Conservation (phyloP, 2,888 invertebrate genomes). For the Microplitis manilae region DNA sequence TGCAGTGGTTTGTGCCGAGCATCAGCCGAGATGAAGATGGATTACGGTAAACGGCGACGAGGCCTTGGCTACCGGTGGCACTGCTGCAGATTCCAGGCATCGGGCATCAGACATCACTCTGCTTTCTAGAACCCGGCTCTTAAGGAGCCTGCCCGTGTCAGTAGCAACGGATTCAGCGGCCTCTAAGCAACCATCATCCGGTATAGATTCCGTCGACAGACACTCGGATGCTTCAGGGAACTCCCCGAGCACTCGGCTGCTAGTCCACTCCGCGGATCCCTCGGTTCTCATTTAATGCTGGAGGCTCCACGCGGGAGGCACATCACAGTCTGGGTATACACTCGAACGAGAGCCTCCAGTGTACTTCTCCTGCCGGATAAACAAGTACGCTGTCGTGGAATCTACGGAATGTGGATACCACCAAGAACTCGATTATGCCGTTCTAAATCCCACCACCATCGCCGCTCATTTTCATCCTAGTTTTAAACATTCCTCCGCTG, state of each 20-base stretch:
- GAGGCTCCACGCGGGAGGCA: background rate
- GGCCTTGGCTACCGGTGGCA: slow-evolving; percentile 8
- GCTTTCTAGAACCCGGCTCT: background rate
- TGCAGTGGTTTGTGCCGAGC: slow-evolving; percentile 14
- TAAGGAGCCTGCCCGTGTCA: slow-evolving; percentile 17
- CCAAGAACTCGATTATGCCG: slow-evolving; percentile 56
- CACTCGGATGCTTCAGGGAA: background rate
- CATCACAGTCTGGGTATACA: slow-evolving; percentile 15
- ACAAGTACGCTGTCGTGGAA: slow-evolving; percentile 51
- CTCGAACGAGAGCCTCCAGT: slow-evolving; percentile 13
- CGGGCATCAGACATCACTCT: background rate
- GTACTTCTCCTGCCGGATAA: slow-evolving; percentile 10
- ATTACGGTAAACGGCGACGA: slow-evolving; percentile 38
- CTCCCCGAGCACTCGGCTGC: background rate
- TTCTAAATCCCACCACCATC: slow-evolving; percentile 24
- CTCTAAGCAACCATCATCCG: slow-evolving; percentile 7
- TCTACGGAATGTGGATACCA: slow-evolving; percentile 62
- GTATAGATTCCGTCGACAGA: background rate
- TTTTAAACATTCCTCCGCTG: background rate
- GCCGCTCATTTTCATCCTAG: slow-evolving; percentile 20
- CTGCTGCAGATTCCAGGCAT: background rate
- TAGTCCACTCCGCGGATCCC: no score
- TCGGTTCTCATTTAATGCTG: background rate
- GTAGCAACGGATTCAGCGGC: background rate
- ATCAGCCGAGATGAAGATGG: slow-evolving; percentile 37